phyloP scores from a whole-genome alignment of 2,797 vertebrate species.

The Pangasius djambal region DNA sequence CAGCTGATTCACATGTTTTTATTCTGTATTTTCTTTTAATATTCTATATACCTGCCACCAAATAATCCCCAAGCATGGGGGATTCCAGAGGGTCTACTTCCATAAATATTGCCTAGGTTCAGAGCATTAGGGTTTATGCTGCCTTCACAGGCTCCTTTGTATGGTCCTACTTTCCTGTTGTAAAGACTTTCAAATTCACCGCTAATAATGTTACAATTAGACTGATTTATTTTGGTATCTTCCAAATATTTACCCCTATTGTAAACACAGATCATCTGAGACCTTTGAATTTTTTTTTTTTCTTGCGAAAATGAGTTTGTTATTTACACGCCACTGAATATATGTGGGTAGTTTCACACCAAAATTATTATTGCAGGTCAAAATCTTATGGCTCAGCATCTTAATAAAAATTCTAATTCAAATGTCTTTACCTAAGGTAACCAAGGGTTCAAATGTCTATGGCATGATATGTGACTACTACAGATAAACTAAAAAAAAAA shows the following conservation, averaged over 20 bases:
- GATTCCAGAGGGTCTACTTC: neutral
- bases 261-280: neutral
- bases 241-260: neutral
- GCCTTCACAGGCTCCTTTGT: neutral
- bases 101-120: neutral
- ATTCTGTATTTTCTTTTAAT: neutral
- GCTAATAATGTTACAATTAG: neutral
- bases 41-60: neutral
- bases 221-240: neutral
- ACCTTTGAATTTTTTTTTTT: neutral
- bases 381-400: neutral
- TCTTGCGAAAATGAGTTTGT: neutral
- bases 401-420: neutral
- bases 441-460: neutral
- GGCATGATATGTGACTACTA: neutral
- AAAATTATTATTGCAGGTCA: neutral
- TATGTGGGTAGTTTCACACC: neutral
- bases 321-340: neutral
- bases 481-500: neutral
- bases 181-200: neutral
- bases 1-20: neutral
- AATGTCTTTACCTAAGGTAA: neutral
- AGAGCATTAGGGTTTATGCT: neutral
- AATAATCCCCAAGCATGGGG: neutral
- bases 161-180: neutral